Conservation (phyloP, 1,140 invertebrate genomes). For the Aphidius ervi region DNA sequence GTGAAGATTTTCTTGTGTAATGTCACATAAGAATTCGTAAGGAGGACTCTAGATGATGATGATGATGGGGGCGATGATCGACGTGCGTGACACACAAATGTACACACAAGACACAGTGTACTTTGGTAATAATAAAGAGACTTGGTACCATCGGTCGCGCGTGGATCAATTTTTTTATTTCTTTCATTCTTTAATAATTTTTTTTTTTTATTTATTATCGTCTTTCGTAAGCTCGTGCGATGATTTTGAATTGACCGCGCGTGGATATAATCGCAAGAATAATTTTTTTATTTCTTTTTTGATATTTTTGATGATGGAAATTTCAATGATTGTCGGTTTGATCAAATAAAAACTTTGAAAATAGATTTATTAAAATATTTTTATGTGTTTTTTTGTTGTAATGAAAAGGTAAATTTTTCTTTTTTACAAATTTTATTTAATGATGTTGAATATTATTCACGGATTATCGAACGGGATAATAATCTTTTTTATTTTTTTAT, state of each 20-base stretch:
- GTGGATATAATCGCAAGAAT: slow-evolving; percentile 21
- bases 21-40: slow-evolving; percentile 9
- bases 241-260: slow-evolving; percentile 11
- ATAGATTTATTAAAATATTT: no score
- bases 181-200: slow-evolving; percentile 12
- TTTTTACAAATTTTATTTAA: no score
- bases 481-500: no score
- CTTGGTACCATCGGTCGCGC: not conserved
- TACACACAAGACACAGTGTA: slow-evolving; percentile 37
- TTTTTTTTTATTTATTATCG: slow-evolving; percentile 8
- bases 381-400: no score
- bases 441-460: no score
- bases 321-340: no score
- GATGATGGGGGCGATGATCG: slow-evolving; percentile 26
- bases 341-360: no score
- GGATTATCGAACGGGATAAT: no score
- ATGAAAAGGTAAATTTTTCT: no score
- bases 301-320: not conserved
- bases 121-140: slow-evolving; percentile 15
- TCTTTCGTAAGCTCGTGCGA: slow-evolving; percentile 20
- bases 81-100: slow-evolving; percentile 27
- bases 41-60: slow-evolving; percentile 13
- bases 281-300: not conserved
- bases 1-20: not conserved
- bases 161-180: slow-evolving; percentile 18